Conservation (phyloP, 2,888 invertebrate species). For the Auanema sp. region DNA sequence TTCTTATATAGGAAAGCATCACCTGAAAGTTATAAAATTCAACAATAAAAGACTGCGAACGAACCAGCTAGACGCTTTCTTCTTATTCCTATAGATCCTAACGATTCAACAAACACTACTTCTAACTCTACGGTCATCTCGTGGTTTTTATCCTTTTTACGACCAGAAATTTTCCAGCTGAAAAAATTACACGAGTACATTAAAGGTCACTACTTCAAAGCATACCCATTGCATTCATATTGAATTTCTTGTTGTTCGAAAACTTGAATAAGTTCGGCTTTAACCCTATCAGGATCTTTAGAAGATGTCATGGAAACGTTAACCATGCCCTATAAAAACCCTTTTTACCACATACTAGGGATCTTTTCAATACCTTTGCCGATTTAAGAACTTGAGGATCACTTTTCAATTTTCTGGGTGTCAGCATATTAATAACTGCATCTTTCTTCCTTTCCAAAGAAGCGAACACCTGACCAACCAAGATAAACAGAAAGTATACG, state of each 20-base stretch:
- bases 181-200: background rate
- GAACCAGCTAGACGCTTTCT: constrained; percentile 21
- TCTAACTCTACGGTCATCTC: constrained; percentile 76
- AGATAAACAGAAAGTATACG: background rate
- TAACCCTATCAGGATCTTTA: constrained; percentile 73
- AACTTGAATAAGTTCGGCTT: constrained; percentile 72
- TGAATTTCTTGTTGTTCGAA: constrained; percentile 65
- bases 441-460: constrained; percentile 76
- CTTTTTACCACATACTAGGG: background rate
- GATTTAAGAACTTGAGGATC: constrained; percentile 46
- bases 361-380: constrained; percentile 26
- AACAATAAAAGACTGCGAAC: background rate
- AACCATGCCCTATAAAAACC: constrained; percentile 71
- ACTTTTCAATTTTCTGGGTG: constrained; percentile 68
- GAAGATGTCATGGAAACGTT: constrained; percentile 77
- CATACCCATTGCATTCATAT: constrained; percentile 50
- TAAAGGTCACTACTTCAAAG: background rate
- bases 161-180: constrained; percentile 75
- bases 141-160: constrained; percentile 69
- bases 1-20: constrained; percentile 81
- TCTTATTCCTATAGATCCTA: constrained; percentile 53
- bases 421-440: constrained; percentile 74
- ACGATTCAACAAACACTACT: constrained; percentile 68
- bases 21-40: constrained; percentile 65
- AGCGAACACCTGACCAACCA: constrained; percentile 69